Conservation (phyloP, 2,797 vertebrate species). For the Adelosebastes latens region DNA sequence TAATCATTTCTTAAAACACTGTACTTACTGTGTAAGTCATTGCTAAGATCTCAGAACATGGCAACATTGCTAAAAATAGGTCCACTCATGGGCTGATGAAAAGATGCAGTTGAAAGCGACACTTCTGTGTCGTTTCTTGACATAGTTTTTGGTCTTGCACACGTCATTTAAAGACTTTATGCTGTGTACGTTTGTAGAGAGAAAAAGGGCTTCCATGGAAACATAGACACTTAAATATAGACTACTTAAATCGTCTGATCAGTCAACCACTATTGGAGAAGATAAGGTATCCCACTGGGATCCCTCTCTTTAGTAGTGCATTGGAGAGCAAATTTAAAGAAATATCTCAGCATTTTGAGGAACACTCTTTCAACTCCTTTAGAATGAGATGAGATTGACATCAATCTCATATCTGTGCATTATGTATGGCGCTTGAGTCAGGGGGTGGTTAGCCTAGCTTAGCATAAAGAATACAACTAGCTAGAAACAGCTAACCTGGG, state of each 20-base stretch:
- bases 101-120: background rate
- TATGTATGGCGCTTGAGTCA: background rate
- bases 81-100: background rate
- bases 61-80: background rate
- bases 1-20: background rate
- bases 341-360: background rate
- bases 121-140: background rate
- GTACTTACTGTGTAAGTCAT: background rate
- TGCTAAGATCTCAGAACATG: background rate
- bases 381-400: background rate
- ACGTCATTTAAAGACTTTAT: background rate
- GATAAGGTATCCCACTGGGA: background rate
- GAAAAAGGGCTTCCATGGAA: background rate
- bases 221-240: background rate
- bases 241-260: too few species aligned
- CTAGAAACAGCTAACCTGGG: background rate
- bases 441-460: background rate
- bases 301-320: background rate
- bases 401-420: background rate
- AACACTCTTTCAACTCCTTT: background rate
- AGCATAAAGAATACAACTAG: background rate
- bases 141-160: background rate
- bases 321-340: background rate
- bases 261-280: background rate
- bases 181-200: background rate